Conservation (phyloP, 1,140 invertebrate species). For the Papilio polyxenes region DNA sequence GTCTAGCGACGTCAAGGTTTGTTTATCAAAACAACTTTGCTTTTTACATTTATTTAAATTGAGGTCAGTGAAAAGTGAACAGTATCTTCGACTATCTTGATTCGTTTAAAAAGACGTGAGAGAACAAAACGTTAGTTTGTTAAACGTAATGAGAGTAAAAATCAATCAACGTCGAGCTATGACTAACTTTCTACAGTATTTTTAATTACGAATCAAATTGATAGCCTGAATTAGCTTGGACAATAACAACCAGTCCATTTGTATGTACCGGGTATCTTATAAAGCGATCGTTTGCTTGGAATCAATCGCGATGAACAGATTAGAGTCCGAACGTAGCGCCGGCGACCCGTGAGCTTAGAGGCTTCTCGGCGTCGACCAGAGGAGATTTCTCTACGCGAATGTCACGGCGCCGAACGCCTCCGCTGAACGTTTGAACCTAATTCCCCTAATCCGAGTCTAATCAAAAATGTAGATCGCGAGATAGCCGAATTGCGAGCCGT, state of each 20-base stretch:
- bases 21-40: background rate
- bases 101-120: constrained; percentile 26
- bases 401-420: constrained; percentile 64
- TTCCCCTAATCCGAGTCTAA: constrained; percentile 74
- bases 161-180: constrained; percentile 58
- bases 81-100: constrained; percentile 27
- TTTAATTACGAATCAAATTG: constrained; percentile 69
- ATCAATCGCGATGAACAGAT: constrained; percentile 55
- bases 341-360: constrained; percentile 54
- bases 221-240: constrained; percentile 62
- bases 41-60: constrained; percentile 8
- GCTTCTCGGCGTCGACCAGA: constrained; percentile 59
- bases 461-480: constrained; percentile 75
- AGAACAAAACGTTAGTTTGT: constrained; percentile 6
- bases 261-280: constrained; percentile 68
- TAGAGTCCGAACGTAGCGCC: constrained; percentile 61
- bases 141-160: constrained; percentile 58
- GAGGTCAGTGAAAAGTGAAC: constrained; percentile 15
- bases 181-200: constrained; percentile 74
- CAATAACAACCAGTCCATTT: constrained; percentile 43
- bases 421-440: constrained; percentile 57
- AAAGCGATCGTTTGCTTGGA: constrained; percentile 53
- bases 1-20: background rate
- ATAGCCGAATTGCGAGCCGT: constrained; percentile 71
- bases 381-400: constrained; percentile 68